Base-by-base conservation (phyloP, 23 tunicate species). In the Oikopleura dioica region DNA sequence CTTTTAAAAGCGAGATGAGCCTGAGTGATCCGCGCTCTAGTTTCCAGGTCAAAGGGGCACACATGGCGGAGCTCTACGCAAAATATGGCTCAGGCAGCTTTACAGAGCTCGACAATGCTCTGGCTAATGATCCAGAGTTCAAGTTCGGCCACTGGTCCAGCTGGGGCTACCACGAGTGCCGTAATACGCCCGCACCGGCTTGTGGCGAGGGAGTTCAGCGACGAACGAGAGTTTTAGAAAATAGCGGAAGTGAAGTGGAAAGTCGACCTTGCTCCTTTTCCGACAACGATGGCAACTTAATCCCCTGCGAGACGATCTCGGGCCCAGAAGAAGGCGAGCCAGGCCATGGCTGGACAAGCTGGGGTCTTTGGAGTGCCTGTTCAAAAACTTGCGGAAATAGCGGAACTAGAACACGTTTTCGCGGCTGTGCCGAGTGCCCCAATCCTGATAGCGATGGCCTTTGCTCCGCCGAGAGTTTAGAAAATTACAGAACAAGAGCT, bases 381-480 rank as follows among this genome's bases (percentile, higher is more conserved):
- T 85, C 97, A 1, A 69, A 76, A 37, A 78, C 84, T 1, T 91
- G 97, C 76, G 95, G 95, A n/a, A 67, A 38, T 4, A 50, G 38
- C 72, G 97, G 97, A 4, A 79, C 82, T 55, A 77, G 78, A 37
- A 91, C 92, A 36, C 84, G 97, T 9, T 78, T 85, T 30, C 79
- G 86, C 0, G 78, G 68, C 59, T 91, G 97, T 69, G 92, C 30
- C 16, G 26, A 23, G 5, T 63, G 72, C 33, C 5, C 72, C 30
- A 63, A 63, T 31, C 72, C 72, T 23, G 72, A 63, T 63, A 63
- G 26, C 16, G 33, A 23, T 21, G 72, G 72, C 29, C 33, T 63
- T 16, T 63, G 72, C 72, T 23, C 29, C 33, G 72, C 29, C 29
- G 33, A 63, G 4, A n/a, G n/a, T n/a, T n/a, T n/a, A n/a, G 72